Conservation (phyloP, 2,113 vertebrate species). For the Tachysurus vachellii region DNA sequence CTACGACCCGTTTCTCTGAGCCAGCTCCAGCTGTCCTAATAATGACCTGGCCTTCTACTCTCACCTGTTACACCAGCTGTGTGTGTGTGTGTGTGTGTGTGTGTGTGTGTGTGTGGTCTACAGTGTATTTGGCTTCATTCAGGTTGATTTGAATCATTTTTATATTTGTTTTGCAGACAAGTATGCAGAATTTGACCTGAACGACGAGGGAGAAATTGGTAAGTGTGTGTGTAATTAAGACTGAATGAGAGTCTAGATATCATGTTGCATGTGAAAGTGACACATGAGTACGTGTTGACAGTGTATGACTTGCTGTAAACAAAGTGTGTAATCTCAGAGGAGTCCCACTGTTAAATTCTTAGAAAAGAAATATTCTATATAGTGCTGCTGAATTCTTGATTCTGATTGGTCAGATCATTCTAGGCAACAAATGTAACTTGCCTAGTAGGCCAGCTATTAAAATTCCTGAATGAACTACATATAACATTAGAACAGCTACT, state of each 20-base stretch:
- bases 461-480: neutral
- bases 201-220: slow-evolving; percentile 97
- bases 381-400: neutral
- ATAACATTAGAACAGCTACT: neutral
- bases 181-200: slow-evolving; percentile 97
- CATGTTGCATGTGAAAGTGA: slow-evolving; percentile 14
- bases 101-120: slow-evolving; percentile 1
- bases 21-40: slow-evolving; percentile 21
- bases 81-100: slow-evolving; percentile 11
- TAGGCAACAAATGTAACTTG: too few species aligned
- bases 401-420: too few species aligned
- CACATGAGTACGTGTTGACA: neutral
- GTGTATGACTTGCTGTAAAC: slow-evolving; percentile 47
- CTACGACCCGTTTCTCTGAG: neutral
- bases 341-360: neutral
- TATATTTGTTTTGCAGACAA: slow-evolving; percentile 79
- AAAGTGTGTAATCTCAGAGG: slow-evolving; percentile 31
- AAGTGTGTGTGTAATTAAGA: slow-evolving; percentile 67
- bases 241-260: slow-evolving; percentile 15
- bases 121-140: neutral
- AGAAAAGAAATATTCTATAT: neutral
- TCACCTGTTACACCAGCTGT: slow-evolving; percentile 24
- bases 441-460: neutral
- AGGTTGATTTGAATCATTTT: neutral
- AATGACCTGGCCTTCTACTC: slow-evolving; percentile 14